A percentile compares a stretch with the other conserved stretches of the same genome.
phyloP scores from a whole-genome alignment of 2,113 vertebrate genomes.

The Serilophus lunatus region DNA sequence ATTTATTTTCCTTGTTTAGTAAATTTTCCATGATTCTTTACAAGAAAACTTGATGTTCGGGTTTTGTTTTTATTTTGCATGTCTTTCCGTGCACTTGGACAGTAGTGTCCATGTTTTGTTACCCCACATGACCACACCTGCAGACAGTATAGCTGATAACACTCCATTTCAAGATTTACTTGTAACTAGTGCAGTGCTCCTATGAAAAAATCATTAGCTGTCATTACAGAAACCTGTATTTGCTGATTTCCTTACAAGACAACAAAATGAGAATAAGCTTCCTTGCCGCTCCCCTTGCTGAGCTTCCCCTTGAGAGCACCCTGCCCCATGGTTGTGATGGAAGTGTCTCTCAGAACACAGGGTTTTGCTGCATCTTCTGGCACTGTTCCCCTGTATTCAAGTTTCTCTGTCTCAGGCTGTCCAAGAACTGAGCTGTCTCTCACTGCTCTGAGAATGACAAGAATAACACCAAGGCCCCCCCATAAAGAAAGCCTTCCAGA shows the following conservation, averaged over 20 bases:
- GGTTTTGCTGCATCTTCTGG: not conserved
- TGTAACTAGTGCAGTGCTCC: not conserved
- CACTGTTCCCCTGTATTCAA: not conserved
- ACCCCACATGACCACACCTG: not conserved
- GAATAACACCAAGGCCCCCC: fast-evolving
- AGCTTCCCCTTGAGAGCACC: not conserved
- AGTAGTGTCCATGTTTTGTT: not conserved
- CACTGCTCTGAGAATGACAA: not conserved
- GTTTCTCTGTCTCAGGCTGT: not conserved
- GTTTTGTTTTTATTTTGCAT: not conserved
- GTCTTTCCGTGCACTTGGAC: not conserved
- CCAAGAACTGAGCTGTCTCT: not conserved
- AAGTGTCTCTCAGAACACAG: not conserved
- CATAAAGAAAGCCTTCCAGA: not conserved
- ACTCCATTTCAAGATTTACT: not conserved
- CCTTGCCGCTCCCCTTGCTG: fast-evolving
- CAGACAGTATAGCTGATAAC: not conserved
- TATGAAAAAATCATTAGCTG: not conserved
- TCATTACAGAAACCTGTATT: not conserved
- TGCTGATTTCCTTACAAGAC: not conserved
- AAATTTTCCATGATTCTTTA: not conserved
- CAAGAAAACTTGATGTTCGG: not conserved
- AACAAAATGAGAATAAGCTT: not conserved
- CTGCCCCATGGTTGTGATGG: fast-evolving
- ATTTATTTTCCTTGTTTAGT: not conserved